A percentile compares a stretch with the other conserved stretches of the same genome.
Conservation (phyloP, 2,888 invertebrate genomes). For the Rhorus exstirpatorius region DNA sequence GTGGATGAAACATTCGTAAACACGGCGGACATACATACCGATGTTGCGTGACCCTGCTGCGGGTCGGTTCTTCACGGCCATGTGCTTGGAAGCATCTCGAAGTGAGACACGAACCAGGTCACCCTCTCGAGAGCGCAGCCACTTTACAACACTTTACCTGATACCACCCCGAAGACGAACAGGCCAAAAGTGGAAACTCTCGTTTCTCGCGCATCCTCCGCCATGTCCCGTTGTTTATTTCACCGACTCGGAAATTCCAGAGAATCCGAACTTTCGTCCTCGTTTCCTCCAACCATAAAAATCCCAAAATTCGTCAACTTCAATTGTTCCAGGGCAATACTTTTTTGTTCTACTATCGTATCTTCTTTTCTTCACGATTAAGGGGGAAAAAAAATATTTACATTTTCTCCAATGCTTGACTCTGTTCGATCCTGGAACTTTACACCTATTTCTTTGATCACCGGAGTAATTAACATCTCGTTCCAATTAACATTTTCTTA, state of each 20-base stretch:
- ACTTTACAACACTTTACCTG: constrained; percentile 64
- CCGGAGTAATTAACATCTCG: too few species aligned
- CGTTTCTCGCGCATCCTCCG: constrained; percentile 35
- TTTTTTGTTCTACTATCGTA: too few species aligned
- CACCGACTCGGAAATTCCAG: background rate
- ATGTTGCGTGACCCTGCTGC: constrained; percentile 19
- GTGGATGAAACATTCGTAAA: background rate
- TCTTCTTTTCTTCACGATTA: too few species aligned
- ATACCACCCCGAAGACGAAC: constrained; percentile 39
- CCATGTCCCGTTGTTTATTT: constrained; percentile 4
- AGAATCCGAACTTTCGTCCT: background rate
- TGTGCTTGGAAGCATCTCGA: constrained; percentile 33
- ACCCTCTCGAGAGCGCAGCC: constrained; percentile 58
- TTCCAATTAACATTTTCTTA: too few species aligned
- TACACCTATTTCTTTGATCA: too few species aligned
- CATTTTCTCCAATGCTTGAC: too few species aligned
- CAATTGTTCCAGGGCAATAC: background rate
- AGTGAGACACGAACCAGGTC: constrained; percentile 64
- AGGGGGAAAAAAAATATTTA: too few species aligned
- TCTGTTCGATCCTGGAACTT: too few species aligned
- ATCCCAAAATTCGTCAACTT: background rate
- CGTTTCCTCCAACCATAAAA: background rate
- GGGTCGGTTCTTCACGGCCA: constrained; percentile 23
- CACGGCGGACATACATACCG: constrained; percentile 3
- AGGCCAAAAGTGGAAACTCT: constrained; percentile 57